A percentile compares a stretch with the other conserved stretches of the same genome.
Conservation (phyloP, 2,888 invertebrate genomes). For the Epinotia ramella region DNA sequence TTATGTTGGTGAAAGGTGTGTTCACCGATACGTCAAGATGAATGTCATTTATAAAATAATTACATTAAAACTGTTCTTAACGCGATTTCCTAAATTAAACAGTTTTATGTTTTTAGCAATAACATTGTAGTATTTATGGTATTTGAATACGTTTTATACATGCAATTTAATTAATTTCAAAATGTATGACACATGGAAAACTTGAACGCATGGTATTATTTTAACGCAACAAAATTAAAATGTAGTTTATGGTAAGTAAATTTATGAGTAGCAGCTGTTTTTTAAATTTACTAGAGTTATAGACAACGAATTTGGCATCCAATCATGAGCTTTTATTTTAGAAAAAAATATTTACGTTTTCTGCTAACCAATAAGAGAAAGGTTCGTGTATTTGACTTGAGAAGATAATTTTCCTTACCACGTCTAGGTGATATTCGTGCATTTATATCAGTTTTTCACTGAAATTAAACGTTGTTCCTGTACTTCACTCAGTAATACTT, state of each 20-base stretch:
- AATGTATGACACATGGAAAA: not conserved
- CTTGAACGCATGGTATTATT: slow-evolving; percentile 32
- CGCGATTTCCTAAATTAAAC: too few species aligned
- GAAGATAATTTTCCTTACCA: slow-evolving; percentile 72
- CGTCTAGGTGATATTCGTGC: slow-evolving; percentile 58
- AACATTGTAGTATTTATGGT: not conserved
- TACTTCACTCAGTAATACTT: slow-evolving; percentile 41
- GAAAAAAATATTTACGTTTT: slow-evolving; percentile 35
- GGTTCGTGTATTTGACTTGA: slow-evolving; percentile 78
- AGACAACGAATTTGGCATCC: slow-evolving; percentile 20
- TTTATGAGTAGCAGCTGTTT: not conserved
- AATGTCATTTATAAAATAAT: slow-evolving; percentile 1
- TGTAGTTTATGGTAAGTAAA: not conserved
- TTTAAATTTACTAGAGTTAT: slow-evolving; percentile 22
- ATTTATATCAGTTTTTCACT: slow-evolving; percentile 59
- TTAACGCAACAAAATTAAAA: slow-evolving; percentile 10
- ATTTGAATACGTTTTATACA: not conserved
- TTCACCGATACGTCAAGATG: slow-evolving; percentile 11
- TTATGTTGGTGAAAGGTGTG: slow-evolving; percentile 44
- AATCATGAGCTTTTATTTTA: slow-evolving; percentile 43
- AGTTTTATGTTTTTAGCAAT: not conserved
- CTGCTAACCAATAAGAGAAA: slow-evolving; percentile 67
- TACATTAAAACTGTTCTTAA: too few species aligned
- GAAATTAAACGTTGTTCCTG: slow-evolving; percentile 51
- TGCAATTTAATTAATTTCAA: not conserved